A percentile compares a stretch with the other conserved stretches of the same genome.
phyloP scores from a whole-genome alignment of 2,113 vertebrate genomes.

The Dasyprocta punctata region DNA sequence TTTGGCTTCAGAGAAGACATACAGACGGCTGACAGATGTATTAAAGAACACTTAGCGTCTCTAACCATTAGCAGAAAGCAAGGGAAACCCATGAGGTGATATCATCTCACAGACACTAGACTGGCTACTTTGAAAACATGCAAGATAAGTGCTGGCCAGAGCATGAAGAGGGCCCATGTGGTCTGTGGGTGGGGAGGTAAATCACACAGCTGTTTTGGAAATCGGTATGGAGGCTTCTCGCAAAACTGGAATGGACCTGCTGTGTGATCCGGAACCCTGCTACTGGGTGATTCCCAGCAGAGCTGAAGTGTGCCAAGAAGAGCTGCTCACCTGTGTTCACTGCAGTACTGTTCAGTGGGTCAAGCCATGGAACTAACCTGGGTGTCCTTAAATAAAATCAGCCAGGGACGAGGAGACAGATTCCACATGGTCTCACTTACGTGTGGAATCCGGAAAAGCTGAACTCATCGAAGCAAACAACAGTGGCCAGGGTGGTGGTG shows the following conservation, averaged over 20 bases:
- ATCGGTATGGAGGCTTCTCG: neutral
- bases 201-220: neutral
- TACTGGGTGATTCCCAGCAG: neutral
- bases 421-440: neutral
- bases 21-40: neutral
- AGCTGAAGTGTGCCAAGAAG: neutral
- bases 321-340: neutral
- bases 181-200: neutral
- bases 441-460: neutral
- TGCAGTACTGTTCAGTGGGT: neutral
- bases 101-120: neutral
- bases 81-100: neutral
- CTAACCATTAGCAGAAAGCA: neutral
- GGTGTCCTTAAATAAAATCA: neutral
- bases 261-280: neutral
- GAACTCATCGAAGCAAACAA: neutral
- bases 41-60: neutral
- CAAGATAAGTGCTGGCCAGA: neutral
- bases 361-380: neutral
- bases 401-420: neutral
- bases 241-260: neutral
- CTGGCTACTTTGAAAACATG: neutral
- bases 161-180: neutral
- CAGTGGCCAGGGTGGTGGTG: neutral
- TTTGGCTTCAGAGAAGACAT: neutral